Base-by-base conservation (phyloP, 1,140 invertebrate species). In the Drosophila bocki region DNA sequence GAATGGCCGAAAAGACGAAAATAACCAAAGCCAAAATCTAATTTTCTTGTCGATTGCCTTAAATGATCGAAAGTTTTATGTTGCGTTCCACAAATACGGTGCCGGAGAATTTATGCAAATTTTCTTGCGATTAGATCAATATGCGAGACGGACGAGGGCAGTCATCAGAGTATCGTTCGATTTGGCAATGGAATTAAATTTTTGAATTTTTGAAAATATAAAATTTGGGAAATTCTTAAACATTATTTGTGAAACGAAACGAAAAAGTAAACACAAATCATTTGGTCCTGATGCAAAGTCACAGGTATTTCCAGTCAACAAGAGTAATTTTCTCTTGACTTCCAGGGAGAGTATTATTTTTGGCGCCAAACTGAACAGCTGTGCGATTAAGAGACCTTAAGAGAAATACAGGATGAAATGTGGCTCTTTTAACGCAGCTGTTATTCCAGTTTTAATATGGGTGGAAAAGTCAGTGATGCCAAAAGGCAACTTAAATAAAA, bases 281-380 rank as follows among this genome's bases (percentile, higher is more conserved):
- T 19, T 64, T 32, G 13, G 35, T 37, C 47, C 68, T 57, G 50
- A 57, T 54, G 58, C 60, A 6, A 65, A 64, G 48, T 39, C 37
- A 11, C 32, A 54, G 19, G 32, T 35, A 47, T 59, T 68, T 54
- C n/a, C 54, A 56, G 64, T 26, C 42, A 19, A 77, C 60, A 32
- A 59, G 37, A 44, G 29, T 8, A 3, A 13, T 26, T 29, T 57
- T 70, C 64, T 42, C 37, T 51, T 48, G 2, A 12, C 39, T 85
- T 86, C 78, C 82, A 86, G 82, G 45, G 67, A 69, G 71, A 67
- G 44, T 53, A 11, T 32, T 1, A 53, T 64, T 77, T 77, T 87
- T 87, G 84, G 84, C 84, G 84, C 65, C 80, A 86, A 88, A 83
- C 41, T 53, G 33, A 70, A 65, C 83, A 81, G 76, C 53, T 87